These are phyloP conservation scores for Lamellibrachia luymesi DNA, from an alignment of 1,140 invertebrate species.

Conservation along the genomic window DNA sequence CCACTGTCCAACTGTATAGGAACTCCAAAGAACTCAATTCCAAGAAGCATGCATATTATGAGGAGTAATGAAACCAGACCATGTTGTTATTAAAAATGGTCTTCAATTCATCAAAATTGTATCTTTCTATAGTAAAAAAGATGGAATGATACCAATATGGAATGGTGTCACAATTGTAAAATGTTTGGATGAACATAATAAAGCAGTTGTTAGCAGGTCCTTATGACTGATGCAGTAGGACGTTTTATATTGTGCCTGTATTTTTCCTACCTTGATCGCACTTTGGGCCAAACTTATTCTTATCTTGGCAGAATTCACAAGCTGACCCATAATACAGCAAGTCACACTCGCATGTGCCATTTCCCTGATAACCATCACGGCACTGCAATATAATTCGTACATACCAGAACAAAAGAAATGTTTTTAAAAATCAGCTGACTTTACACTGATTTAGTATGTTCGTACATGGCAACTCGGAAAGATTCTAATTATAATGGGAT, in stretches of 20 bases:
- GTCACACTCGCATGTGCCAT: slow-evolving; percentile 40
- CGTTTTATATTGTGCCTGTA: not conserved
- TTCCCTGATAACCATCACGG: slow-evolving; percentile 34
- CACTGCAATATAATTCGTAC: slow-evolving; percentile 33
- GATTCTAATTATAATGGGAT: not conserved
- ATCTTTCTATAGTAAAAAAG: not conserved
- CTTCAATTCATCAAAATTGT: not conserved
- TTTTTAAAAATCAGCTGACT: not conserved
- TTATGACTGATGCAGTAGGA: not conserved
- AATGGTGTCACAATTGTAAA: too few relatives aligned
- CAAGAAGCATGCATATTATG: not conserved
- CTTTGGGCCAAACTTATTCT: slow-evolving; percentile 36
- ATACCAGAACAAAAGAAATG: not conserved
- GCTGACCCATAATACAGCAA: slow-evolving; percentile 31
- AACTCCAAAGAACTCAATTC: not conserved
- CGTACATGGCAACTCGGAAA: not conserved
- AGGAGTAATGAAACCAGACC: not conserved
- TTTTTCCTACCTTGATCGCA: slow-evolving; percentile 39
- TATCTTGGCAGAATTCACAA: slow-evolving; percentile 37
- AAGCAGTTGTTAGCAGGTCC: too few relatives aligned
- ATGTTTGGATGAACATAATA: too few relatives aligned
- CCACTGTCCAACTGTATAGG: too few relatives aligned
- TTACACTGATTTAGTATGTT: not conserved
- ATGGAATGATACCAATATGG: too few relatives aligned
- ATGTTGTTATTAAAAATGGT: not conserved